These are phyloP conservation scores for Acromyrmex heyeri DNA, from an alignment of 1,140 invertebrate genomes.

Conservation along the genomic window DNA sequence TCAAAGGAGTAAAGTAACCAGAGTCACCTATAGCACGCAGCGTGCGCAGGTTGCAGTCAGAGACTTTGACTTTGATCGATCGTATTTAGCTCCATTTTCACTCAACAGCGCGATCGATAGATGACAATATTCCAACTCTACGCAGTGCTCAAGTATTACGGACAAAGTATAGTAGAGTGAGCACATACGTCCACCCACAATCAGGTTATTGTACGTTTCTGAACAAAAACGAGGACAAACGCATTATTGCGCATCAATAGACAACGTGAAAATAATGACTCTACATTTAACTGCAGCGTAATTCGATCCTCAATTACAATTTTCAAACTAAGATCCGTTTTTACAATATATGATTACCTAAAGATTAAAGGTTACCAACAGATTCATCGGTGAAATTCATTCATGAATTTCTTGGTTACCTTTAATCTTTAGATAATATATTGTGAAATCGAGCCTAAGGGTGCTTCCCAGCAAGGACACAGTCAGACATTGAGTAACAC, in stretches of 20 bases:
- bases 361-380: no score
- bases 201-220: slow-evolving; percentile 39
- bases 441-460: no score
- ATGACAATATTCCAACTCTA: slow-evolving; percentile 10
- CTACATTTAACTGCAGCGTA: neutral
- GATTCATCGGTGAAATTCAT: no score
- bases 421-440: no score
- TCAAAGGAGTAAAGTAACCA: neutral
- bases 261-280: neutral
- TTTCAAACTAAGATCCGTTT: neutral
- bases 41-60: neutral
- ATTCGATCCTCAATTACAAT: neutral
- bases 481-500: no score
- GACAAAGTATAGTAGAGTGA: neutral
- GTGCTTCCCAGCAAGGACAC: no score
- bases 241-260: slow-evolving; percentile 3
- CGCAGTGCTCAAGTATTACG: neutral
- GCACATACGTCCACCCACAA: neutral
- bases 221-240: slow-evolving; percentile 8
- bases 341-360: no score
- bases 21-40: neutral
- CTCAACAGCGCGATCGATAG: slow-evolving; percentile 36
- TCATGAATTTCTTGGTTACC: no score
- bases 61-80: slow-evolving; percentile 52
- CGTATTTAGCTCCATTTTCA: slow-evolving; percentile 21